Evolutionary conservation across 2,888 invertebrate species (phyloP).

Genomic region (Dermolepida albohirtum): DNA sequence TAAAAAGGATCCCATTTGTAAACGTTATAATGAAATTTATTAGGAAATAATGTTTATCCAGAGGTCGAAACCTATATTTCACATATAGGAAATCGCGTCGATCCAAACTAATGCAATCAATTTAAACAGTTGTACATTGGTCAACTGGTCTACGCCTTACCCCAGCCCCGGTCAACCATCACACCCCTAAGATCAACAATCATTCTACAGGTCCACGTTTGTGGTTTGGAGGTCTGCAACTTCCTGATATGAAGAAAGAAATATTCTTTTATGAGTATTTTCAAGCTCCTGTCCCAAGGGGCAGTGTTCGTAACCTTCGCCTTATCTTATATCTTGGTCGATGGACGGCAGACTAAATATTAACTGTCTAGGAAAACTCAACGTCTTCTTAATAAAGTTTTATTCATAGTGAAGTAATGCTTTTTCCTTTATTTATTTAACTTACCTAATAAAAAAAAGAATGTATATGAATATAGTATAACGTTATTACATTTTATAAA

Average conservation of each 20-base stretch:
- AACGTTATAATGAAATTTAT: constrained; percentile 2
- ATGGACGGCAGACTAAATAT: constrained; percentile 30
- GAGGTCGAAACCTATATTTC: constrained; percentile 1
- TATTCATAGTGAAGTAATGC: not conserved
- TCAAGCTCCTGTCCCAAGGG: constrained; percentile 36
- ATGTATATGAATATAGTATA: too few relatives aligned
- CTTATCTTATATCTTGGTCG: constrained; percentile 44
- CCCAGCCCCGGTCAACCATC: constrained; percentile 45
- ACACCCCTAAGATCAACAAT: constrained; percentile 52
- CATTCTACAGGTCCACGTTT: constrained; percentile 56
- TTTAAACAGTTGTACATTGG: constrained; percentile 52
- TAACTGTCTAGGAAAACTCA: constrained; percentile 22
- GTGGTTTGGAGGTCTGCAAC: constrained; percentile 55
- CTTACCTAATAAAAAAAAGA: too few relatives aligned
- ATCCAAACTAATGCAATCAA: constrained; percentile 49
- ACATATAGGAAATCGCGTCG: constrained; percentile 1
- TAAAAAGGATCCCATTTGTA: not conserved
- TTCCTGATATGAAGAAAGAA: constrained; percentile 60
- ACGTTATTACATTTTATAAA: too few relatives aligned
- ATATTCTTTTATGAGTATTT: constrained; percentile 61
- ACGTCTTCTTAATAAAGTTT: not conserved
- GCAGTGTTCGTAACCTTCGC: constrained; percentile 42
- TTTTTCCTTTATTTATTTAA: not conserved
- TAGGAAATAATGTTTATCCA: constrained; percentile 10
- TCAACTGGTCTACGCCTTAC: constrained; percentile 37